A percentile compares a stretch with the other conserved stretches of the same genome.
Conservation (phyloP, 2,888 invertebrate species). For the Patella ulyssiponensis region DNA sequence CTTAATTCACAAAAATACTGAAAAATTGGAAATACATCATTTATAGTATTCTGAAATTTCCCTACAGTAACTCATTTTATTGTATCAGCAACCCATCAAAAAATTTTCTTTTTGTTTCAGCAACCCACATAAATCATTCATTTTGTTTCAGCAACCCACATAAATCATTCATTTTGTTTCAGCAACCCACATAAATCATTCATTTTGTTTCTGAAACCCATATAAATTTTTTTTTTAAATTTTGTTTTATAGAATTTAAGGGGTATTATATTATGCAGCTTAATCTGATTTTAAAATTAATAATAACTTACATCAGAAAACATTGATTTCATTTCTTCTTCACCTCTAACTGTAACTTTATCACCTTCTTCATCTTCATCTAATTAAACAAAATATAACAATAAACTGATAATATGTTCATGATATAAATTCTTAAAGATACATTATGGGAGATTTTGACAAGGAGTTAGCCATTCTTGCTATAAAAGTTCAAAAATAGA, state of each 20-base stretch:
- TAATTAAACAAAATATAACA: slow-evolving; percentile 32
- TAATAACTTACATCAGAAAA: slow-evolving; percentile 56
- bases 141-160: neutral
- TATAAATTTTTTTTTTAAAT: too few relatives aligned
- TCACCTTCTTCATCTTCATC: slow-evolving; percentile 71
- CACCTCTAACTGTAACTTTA: slow-evolving; percentile 68
- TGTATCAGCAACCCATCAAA: neutral
- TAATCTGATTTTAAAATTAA: neutral
- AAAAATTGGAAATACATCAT: slow-evolving; percentile 17
- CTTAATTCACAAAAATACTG: slow-evolving; percentile 59
- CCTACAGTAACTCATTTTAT: neutral
- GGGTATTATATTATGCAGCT: too few relatives aligned
- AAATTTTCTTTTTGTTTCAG: slow-evolving; percentile 16
- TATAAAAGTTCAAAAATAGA: too few relatives aligned
- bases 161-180: too few relatives aligned
- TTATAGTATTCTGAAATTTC: neutral
- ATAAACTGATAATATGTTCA: neutral
- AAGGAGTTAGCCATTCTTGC: too few relatives aligned
- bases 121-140: neutral
- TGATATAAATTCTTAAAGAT: too few relatives aligned
- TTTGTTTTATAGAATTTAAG: too few relatives aligned
- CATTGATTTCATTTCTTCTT: slow-evolving; percentile 69
- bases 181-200: too few relatives aligned
- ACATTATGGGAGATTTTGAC: too few relatives aligned
- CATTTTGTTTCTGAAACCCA: too few relatives aligned